Evolutionary conservation across 2,888 invertebrate species (phyloP), one percentile per base, ranked within the genome.

Genomic region (Dryadula phaetusa): DNA sequence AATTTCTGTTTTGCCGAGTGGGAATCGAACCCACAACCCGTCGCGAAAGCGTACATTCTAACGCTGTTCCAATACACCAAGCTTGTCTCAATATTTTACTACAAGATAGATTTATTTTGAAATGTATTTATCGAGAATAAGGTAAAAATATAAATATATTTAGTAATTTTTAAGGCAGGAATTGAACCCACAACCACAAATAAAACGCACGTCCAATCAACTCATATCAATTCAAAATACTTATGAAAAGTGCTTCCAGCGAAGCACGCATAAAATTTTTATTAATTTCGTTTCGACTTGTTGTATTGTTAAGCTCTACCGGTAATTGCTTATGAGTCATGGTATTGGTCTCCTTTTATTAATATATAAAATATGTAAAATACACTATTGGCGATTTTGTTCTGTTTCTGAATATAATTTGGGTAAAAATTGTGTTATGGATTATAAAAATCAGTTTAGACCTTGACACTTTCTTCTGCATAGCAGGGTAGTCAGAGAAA

Each of bases 211-310:
- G 28, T 52, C 12, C 52, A 18, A 52, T 28, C 16, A 16, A 28
- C 16, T 16, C 12, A 28, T 52, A 52, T 32, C 32, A 4, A 52
- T 28, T 22, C n/a, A n/a, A 14, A 56, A 20, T 18, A n/a, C 8
- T 37, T 37, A 16, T 22, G 37, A 56, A 14, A 62, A 52, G 28
- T 32, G 53, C 58, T 63, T 47, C 14, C 66, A 60, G 40, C 46
- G 16, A 53, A 44, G 32, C 37, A 49, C n/a, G 52, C 49, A 54
- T 66, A 69, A 54, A 46, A 32, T 14, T 67, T 66, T 66, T 65
- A 62, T 69, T 58, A 62, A 62, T n/a, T 37, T 66, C 40, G 40
- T 47, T 46, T 60, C 61, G 63, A 34, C 47, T 60, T 54, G 66
- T 46, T 22, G 42, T 46, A 52, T 58, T 25, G 53, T 18, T 32